A percentile compares a stretch with the other conserved stretches of the same genome.
These are phyloP conservation scores for Schizaphis graminum DNA, from an alignment of 2,888 invertebrate genomes.

Conservation along the genomic window DNA sequence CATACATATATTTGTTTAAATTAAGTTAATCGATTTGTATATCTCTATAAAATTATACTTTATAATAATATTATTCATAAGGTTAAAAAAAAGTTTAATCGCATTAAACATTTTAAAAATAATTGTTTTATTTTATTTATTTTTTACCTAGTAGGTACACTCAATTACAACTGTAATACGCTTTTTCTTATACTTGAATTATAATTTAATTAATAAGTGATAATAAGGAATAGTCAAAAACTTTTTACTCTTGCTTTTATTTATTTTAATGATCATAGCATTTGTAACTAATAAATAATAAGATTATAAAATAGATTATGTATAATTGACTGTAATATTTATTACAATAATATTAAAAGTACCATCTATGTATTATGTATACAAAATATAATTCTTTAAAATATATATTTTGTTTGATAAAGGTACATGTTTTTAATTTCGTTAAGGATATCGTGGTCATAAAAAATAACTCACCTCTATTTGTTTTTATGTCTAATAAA, in stretches of 20 bases:
- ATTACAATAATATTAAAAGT: no score
- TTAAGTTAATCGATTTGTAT: not conserved
- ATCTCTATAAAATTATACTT: not conserved
- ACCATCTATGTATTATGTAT: no score
- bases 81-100: not conserved
- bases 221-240: not conserved
- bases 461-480: no score
- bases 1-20: not conserved
- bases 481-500: no score
- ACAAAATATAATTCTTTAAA: no score
- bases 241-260: not conserved
- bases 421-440: no score
- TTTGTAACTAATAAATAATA: not conserved
- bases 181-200: not conserved
- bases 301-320: not conserved
- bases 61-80: not conserved
- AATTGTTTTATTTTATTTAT: not conserved
- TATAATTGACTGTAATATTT: no score
- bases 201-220: not conserved
- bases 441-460: no score
- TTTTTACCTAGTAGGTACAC: no score
- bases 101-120: not conserved
- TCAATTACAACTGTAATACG: not conserved
- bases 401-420: no score
- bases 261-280: not conserved